Evolutionary conservation across 2,888 invertebrate species (phyloP).

Genomic region (Hermodice carunculata): DNA sequence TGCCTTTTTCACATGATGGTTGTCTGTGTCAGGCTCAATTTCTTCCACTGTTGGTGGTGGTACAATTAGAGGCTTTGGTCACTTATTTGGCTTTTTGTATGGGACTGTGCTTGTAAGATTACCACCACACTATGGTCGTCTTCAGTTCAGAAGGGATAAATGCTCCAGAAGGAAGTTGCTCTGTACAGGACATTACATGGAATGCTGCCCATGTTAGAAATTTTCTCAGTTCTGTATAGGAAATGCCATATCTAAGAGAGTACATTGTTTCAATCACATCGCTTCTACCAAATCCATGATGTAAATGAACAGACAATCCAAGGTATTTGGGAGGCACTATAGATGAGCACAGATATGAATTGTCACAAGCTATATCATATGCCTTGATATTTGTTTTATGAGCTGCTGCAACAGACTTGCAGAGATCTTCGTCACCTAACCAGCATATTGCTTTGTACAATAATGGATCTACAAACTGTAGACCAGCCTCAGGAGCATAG

Average conservation of each 20-base stretch:
- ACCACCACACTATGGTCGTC: neutral
- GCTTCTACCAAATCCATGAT: conserved; percentile 1
- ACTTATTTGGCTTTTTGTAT: conserved; percentile 2
- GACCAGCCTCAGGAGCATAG: neutral
- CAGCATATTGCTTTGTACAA: conserved; percentile 4
- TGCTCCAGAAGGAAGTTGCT: neutral
- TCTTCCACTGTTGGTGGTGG: conserved; percentile 5
- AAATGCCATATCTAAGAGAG: conserved; percentile 5
- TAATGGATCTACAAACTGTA: conserved; percentile 4
- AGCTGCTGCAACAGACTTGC: neutral
- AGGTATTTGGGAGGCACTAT: conserved; percentile 4
- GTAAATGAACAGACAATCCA: conserved; percentile 8
- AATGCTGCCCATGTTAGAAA: conserved; percentile 1
- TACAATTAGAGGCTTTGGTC: neutral
- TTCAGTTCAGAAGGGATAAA: conserved; percentile 2
- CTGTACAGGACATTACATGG: neutral
- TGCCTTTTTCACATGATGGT: too few species aligned
- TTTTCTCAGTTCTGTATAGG: neutral
- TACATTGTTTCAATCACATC: conserved; percentile 3
- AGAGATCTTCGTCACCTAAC: neutral
- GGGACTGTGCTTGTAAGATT: neutral
- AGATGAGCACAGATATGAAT: neutral
- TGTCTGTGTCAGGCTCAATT: too few species aligned
- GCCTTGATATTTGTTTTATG: neutral
- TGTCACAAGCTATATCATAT: conserved; percentile 5